Percentiles rank a stretch among this genome's conserved stretches.
phyloP scores from a whole-genome alignment of 2,797 vertebrate genomes.

The Acestrorhynchus altus region DNA sequence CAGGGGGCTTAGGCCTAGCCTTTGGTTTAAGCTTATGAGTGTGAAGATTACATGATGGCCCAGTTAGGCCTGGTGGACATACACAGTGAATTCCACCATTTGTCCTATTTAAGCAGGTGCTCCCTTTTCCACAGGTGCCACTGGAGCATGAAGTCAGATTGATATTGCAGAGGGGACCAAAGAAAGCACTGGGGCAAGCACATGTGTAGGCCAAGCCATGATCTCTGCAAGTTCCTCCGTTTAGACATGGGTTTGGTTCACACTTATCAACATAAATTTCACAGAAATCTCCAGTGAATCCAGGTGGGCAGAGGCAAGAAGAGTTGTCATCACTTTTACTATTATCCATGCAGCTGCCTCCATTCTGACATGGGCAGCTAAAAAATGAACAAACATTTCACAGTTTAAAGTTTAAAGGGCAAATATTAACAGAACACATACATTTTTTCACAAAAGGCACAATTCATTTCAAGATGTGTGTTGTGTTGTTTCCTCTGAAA shows the following conservation, averaged over 20 bases:
- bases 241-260: slow-evolving; percentile 85
- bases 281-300: slow-evolving; percentile 89
- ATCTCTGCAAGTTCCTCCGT: slow-evolving; percentile 86
- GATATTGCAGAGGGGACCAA: slow-evolving; percentile 83
- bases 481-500: not conserved
- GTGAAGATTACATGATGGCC: slow-evolving; percentile 77
- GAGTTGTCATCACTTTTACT: slow-evolving; percentile 73
- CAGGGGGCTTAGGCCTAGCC: slow-evolving; percentile 60
- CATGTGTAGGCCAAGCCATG: slow-evolving; percentile 82
- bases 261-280: slow-evolving; percentile 85
- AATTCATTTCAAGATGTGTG: not conserved
- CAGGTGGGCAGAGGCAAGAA: slow-evolving; percentile 85
- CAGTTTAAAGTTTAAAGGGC: not conserved
- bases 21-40: slow-evolving; percentile 61
- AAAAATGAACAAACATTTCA: slow-evolving; percentile 27
- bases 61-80: slow-evolving; percentile 83
- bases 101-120: slow-evolving; percentile 78
- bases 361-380: slow-evolving; percentile 90
- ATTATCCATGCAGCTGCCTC: slow-evolving; percentile 84
- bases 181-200: slow-evolving; percentile 79
- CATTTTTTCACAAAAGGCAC: not conserved
- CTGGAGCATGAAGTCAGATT: slow-evolving; percentile 75
- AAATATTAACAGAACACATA: too few relatives aligned
- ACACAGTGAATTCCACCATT: slow-evolving; percentile 81
- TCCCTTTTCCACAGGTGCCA: slow-evolving; percentile 83